Conservation (phyloP, 2,113 vertebrate species). For the Protobothrops mucrosquamatus region DNA sequence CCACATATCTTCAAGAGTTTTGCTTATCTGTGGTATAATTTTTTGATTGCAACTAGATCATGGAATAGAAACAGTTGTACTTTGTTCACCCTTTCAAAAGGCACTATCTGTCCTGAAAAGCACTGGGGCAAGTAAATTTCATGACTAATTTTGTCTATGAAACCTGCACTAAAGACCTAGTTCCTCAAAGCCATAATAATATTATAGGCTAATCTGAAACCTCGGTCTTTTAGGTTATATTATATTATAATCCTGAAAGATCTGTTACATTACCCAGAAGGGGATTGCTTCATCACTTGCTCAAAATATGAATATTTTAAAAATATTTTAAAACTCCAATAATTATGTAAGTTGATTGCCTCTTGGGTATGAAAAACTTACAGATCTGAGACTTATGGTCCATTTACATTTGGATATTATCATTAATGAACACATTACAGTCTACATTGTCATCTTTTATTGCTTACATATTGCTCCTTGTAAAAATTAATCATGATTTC, state of each 20-base stretch:
- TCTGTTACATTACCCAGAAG: not conserved
- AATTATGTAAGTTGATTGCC: not conserved
- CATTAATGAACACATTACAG: not conserved
- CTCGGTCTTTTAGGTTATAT: not conserved
- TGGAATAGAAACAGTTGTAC: not conserved
- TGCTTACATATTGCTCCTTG: not conserved
- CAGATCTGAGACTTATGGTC: not conserved
- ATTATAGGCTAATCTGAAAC: not conserved
- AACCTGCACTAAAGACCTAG: not conserved
- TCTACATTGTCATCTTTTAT: slow-evolving; percentile 1
- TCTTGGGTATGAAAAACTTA: not conserved
- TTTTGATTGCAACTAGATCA: not conserved
- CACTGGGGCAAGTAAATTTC: not conserved
- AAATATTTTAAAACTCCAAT: not conserved
- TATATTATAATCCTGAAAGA: not conserved
- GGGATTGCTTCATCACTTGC: not conserved
- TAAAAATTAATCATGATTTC: not conserved
- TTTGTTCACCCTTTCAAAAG: not conserved
- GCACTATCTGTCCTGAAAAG: not conserved
- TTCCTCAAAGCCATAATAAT: not conserved
- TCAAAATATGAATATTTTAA: not conserved
- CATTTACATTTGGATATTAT: not conserved
- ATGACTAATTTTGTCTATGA: not conserved
- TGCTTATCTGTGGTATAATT: not conserved
- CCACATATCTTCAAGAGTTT: not conserved